Evolutionary conservation across 2,113 vertebrate species (phyloP).

Genomic region (Hyperopisus bebe): DNA sequence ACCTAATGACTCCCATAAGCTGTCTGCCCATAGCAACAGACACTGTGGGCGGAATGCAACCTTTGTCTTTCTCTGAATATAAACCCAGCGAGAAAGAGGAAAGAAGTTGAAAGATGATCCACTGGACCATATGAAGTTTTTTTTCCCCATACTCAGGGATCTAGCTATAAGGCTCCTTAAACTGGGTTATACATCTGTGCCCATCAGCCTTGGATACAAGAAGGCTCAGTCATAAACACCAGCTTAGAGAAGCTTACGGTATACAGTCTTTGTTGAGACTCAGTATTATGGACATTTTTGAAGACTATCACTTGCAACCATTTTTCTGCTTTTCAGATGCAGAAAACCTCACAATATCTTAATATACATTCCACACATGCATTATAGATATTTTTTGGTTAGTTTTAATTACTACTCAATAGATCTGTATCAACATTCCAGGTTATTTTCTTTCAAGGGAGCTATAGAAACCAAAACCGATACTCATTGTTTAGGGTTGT

Average conservation of each 20-base stretch:
- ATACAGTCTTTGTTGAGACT: neutral
- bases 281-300: neutral
- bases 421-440: neutral
- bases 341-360: neutral
- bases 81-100: neutral
- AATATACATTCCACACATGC: neutral
- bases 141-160: neutral
- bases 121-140: neutral
- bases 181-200: neutral
- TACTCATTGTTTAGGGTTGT: neutral
- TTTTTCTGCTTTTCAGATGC: neutral
- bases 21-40: neutral
- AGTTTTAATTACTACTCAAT: neutral
- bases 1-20: neutral
- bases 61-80: neutral
- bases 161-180: neutral
- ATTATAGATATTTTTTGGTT: neutral
- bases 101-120: neutral
- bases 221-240: neutral
- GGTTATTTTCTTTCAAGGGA: neutral
- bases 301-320: neutral
- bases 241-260: neutral
- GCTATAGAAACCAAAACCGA: neutral
- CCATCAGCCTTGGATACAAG: neutral
- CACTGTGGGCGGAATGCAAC: neutral